Evolutionary conservation across 2,797 vertebrate species (phyloP), one percentile per base, ranked within the genome.

Genomic region (Carcharodon carcharias): DNA sequence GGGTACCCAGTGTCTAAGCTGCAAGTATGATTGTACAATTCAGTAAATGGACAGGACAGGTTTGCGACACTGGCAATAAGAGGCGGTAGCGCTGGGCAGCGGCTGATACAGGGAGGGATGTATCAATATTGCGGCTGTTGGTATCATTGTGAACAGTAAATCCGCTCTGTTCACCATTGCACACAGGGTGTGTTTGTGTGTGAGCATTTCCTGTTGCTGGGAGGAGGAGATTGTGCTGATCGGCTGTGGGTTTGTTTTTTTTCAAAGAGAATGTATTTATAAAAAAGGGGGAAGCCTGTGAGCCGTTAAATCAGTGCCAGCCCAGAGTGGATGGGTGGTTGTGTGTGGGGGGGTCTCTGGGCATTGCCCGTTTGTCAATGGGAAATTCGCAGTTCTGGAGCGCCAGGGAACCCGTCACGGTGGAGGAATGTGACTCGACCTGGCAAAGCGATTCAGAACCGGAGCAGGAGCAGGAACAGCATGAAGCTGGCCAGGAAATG

Each of bases 351-450:
- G 88, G 88, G 12, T 5, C 18, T n/a, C 88, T 63, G 35, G 88
- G 88, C 88, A 63, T 54, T n/a, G 96, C n/a, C 80, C 87, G 96
- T 96, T 95, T 96, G 97, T 98, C 97, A 97, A 99, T 99, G 99
- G 99, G 99, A 98, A 99, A 99, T 97, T 98, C 99, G 98, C 97
- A 98, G 98, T 97, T 98, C 98, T 96, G 98, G 98, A 98, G 98
- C 96, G 98, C 98, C 97, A 99, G 98, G 98, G 99, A 99, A 98
- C 99, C 99, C 97, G 98, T 98, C 98, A 99, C 98, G 96, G 98
- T 99, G 97, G 99, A 99, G 98, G 99, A 99, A 97, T 99, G 99
- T 97, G 99, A 99, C 98, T 99, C 99, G 97, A 99, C 99, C 97
- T 99, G 99, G 99, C 99, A 98, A 96, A 99, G 98, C 73, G 99